Evolutionary conservation across 1,140 invertebrate genomes (phyloP), one percentile per base, ranked within the genome.

Genomic region (Pseudachorutes palmiensis): DNA sequence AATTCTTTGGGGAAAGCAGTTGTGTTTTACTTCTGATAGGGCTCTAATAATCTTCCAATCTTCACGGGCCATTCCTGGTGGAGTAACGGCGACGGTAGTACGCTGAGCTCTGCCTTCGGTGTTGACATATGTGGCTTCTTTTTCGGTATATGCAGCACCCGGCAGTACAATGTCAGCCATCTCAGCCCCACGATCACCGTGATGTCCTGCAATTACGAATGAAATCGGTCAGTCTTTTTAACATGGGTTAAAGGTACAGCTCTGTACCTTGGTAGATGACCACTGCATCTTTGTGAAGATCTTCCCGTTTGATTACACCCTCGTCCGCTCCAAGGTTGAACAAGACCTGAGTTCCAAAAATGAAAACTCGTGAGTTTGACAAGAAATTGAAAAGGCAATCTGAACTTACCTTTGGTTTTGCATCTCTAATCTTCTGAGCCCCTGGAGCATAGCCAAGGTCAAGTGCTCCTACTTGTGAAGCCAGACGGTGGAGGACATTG

Each of bases 31-130:
- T 81, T 92, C 89, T 22, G 88, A 87, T n/a, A 92, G 77, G 49
- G 90, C 90, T 77, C 92, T 80, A 72, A 99, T 87, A 68, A 99
- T 97, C 82, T 99, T 98, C 97, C 97, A 99, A 81, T 99, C 97
- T 72, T 94, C 91, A 66, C 94, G 84, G 1, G 94, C 94, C 79
- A 90, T 83, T 68, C 95, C 95, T 19, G 96, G 96, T 49, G 96
- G 91, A 29, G 89, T 87, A n/a, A 98, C 87, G 19, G 95, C 96
- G 2, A 86, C 82, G 49, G 88, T 81, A 1, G 94, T 95, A 81
- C 94, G 88, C 80, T 99, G 97, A n/a, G 94, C 85, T 64, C 97
- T 83, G 12, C 97, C 97, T 83, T 99, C 97, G 0, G 91, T 97
- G 79, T 99, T 99, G 0, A 97, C 93, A 80, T 94, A 99, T 19